Percentiles rank a stretch among this genome's conserved stretches.
Conservation (phyloP, 1,140 invertebrate genomes). For the Diorhabda sublineata region DNA sequence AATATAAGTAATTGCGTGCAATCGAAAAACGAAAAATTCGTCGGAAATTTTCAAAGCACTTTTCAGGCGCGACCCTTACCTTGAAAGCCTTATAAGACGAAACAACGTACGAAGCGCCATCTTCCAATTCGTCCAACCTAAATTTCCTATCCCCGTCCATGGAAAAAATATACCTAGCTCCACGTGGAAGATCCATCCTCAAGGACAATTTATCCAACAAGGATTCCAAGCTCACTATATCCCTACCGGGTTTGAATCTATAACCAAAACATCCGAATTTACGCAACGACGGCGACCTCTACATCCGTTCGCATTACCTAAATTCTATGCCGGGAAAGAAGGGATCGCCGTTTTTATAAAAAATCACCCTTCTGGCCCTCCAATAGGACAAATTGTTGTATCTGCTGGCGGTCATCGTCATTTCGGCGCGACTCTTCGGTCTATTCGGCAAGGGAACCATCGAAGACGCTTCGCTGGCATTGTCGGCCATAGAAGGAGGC, state of each 20-base stretch:
- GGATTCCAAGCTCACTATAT: slow-evolving; percentile 81
- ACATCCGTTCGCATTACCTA: slow-evolving; percentile 32
- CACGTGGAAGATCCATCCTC: slow-evolving; percentile 74
- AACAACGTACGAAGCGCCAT: slow-evolving; percentile 86
- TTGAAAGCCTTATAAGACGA: slow-evolving; percentile 90
- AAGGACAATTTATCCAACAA: slow-evolving; percentile 79
- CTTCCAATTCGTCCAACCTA: slow-evolving; percentile 79
- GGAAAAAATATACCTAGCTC: slow-evolving; percentile 84
- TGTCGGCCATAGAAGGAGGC: slow-evolving; percentile 52
- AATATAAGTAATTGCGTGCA: too few species aligned
- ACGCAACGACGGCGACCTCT: too few species aligned
- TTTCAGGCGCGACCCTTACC: slow-evolving; percentile 51
- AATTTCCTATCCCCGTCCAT: slow-evolving; percentile 83
- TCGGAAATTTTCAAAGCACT: too few species aligned
- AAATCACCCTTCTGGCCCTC: slow-evolving; percentile 79
- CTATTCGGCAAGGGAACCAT: slow-evolving; percentile 46
- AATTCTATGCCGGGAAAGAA: slow-evolving; percentile 86
- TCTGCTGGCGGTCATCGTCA: slow-evolving; percentile 48
- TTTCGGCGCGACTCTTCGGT: slow-evolving; percentile 43
- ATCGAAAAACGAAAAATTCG: too few species aligned
- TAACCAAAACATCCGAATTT: not conserved
- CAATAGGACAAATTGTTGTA: slow-evolving; percentile 81
- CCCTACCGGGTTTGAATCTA: slow-evolving; percentile 79
- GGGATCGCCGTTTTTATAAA: slow-evolving; percentile 90
- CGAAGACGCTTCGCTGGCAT: slow-evolving; percentile 51